A percentile compares a stretch with the other conserved stretches of the same genome.
phyloP scores from a whole-genome alignment of 2,113 vertebrate species.

The Triplophysa rosa region DNA sequence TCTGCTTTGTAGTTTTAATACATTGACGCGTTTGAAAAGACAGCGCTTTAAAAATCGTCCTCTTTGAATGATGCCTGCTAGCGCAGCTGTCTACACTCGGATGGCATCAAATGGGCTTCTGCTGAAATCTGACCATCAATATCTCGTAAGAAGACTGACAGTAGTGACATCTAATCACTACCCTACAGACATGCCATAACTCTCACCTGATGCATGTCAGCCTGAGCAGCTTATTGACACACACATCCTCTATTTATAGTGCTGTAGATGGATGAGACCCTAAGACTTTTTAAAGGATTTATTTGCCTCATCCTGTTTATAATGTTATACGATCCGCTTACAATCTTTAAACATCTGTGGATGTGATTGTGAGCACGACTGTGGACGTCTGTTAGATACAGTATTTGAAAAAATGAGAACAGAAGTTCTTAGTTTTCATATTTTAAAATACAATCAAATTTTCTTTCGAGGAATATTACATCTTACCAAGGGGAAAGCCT shows the following conservation, averaged over 20 bases:
- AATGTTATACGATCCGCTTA: constrained; percentile 26
- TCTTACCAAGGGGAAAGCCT: too few relatives aligned
- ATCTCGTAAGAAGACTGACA: constrained; percentile 82
- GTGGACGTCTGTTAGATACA: neutral
- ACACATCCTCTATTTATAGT: neutral
- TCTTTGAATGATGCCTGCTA: constrained; percentile 76
- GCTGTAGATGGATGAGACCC: constrained; percentile 6
- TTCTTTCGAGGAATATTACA: neutral
- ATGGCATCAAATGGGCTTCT: constrained; percentile 75
- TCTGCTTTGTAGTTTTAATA: neutral
- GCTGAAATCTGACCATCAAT: constrained; percentile 82
- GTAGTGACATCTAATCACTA: constrained; percentile 86
- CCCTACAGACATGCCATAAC: constrained; percentile 79
- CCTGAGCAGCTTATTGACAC: constrained; percentile 45
- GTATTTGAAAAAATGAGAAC: neutral
- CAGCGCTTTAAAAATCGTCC: constrained; percentile 57
- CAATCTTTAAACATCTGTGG: neutral
- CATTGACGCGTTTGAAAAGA: constrained; percentile 55
- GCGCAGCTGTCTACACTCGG: constrained; percentile 72
- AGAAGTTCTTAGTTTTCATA: neutral
- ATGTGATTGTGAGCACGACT: neutral
- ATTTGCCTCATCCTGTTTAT: constrained; percentile 34
- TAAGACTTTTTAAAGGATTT: constrained; percentile 20
- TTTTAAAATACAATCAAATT: neutral
- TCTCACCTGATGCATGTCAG: constrained; percentile 70